phyloP scores from a whole-genome alignment of 2,888 invertebrate genomes.

The Drosophila kambysellisi region DNA sequence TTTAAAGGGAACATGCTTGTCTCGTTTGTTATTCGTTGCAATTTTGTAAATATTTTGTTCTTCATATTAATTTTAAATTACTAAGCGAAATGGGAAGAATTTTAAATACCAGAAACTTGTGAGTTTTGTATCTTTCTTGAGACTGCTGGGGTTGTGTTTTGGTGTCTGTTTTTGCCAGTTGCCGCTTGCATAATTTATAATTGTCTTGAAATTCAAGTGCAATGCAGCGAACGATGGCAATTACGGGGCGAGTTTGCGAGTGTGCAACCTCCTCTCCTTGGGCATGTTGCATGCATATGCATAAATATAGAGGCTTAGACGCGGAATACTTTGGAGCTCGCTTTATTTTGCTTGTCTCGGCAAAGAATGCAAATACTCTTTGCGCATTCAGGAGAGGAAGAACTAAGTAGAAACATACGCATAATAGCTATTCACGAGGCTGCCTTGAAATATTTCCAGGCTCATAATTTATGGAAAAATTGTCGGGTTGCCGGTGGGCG shows the following conservation, averaged over 20 bases:
- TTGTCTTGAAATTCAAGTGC: conserved; percentile 58
- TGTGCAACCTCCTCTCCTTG: neutral
- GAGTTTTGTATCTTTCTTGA: neutral
- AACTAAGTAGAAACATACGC: conserved; percentile 25
- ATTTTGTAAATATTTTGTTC: conserved; percentile 4
- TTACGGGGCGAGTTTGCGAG: conserved; percentile 14
- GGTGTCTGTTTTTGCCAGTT: neutral
- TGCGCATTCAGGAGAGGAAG: conserved; percentile 16
- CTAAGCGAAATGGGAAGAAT: neutral
- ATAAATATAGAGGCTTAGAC: conserved; percentile 45
- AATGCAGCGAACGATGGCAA: conserved; percentile 39
- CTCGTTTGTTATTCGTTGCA: conserved; percentile 25
- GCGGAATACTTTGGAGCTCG: neutral
- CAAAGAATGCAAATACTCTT: conserved; percentile 49
- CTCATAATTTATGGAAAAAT: conserved; percentile 77
- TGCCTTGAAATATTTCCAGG: conserved; percentile 72
- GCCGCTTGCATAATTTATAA: conserved; percentile 43
- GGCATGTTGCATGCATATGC: conserved; percentile 63
- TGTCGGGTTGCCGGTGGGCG: conserved; percentile 29
- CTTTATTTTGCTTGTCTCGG: conserved; percentile 4
- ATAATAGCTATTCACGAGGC: conserved; percentile 66
- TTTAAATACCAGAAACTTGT: neutral
- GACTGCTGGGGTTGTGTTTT: neutral
- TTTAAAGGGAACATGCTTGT: neutral
- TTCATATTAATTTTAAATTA: neutral